Base-by-base conservation (phyloP, 2,888 invertebrate genomes). In the Merodon equestris region DNA sequence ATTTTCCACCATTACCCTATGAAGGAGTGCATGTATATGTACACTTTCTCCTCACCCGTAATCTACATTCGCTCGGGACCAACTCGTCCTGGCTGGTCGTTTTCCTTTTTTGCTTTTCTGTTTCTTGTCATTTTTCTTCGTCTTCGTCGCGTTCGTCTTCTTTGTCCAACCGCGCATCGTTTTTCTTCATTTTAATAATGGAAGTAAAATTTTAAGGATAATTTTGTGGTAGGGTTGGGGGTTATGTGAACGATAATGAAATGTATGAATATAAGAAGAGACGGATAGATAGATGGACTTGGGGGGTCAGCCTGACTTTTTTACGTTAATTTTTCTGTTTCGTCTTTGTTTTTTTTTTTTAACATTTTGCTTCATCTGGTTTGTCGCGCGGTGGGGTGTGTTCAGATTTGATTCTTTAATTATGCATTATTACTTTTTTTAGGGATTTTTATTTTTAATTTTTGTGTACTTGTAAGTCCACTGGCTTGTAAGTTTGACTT, bases 131-230 rank as follows among this genome's bases (percentile, higher is more conserved):
- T 27, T 27, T 27, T 27, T 27, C 27, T 27, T 27, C 27, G 27
- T 7, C 27, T 27, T 7, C 51, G 34, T 42, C 51, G 13, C 17
- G 57, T 64, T 12, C 42, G 53, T 19, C 15, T 76, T 44, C 51
- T 72, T 72, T 77, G 72, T 77, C 67, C 76, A n/a, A 72, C 51
- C 66, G 60, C 66, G 56, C 47, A 34, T 53, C 50, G 51, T 72
- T 61, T 27, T 27, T 72, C 76, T 61, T 77, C 72, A 56, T 77
- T 77, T 77, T 61, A 61, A 77, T 77, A 77, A 77, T 73, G 72
- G 77, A 77, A 77, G 63, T 77, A 57, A 67, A 58, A 67, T 72
- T 73, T 72, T 77, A 68, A 68, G 63, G 61, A 67, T 63, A 73
- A 73, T 73, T 68, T 63, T 73, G 61, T 63, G 61, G 61, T 44